A percentile compares a stretch with the other conserved stretches of the same genome.
phyloP scores from a whole-genome alignment of 2,113 vertebrate genomes.

The Cyanoderma ruficeps region DNA sequence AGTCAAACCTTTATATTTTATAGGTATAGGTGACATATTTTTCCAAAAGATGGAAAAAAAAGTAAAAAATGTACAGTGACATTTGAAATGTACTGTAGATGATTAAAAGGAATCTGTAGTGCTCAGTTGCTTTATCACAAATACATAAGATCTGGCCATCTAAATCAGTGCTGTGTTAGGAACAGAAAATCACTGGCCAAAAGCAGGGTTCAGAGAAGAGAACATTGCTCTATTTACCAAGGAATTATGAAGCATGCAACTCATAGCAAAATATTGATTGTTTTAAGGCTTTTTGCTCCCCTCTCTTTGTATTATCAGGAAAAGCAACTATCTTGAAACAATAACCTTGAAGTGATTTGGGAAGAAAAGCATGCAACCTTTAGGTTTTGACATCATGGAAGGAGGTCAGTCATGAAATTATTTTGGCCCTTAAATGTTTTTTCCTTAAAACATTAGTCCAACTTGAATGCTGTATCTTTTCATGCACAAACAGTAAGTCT shows the following conservation, averaged over 20 bases:
- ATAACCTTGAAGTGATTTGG: not conserved
- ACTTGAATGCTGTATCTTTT: not conserved
- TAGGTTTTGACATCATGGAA: not conserved
- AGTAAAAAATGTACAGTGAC: too few relatives aligned
- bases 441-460: not conserved
- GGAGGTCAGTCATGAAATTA: not conserved
- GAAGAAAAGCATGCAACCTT: not conserved
- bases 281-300: not conserved
- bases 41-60: not conserved
- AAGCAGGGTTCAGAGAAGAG: not conserved
- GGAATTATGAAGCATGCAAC: not conserved
- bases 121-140: not conserved
- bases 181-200: not conserved
- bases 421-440: not conserved
- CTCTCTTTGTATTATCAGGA: not conserved
- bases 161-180: not conserved
- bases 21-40: not conserved
- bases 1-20: not conserved
- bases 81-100: not conserved
- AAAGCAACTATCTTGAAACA: not conserved
- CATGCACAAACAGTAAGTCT: not conserved
- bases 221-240: not conserved
- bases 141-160: not conserved
- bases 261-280: constrained; percentile 10
- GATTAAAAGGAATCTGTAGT: not conserved